Evolutionary conservation across 2,888 invertebrate genomes (phyloP).

Genomic region (Dynastes tityus): DNA sequence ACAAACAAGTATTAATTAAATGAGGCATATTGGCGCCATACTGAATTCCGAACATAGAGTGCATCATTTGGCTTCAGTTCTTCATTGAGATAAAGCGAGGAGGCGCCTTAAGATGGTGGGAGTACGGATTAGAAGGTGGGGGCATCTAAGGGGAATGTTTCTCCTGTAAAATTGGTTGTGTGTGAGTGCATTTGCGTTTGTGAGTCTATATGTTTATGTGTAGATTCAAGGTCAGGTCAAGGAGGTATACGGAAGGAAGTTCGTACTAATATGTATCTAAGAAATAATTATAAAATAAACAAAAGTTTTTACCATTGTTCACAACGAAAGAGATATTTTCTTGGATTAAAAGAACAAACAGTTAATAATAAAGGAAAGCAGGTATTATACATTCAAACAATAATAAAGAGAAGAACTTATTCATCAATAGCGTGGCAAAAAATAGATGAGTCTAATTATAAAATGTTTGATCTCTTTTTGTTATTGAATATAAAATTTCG

Average conservation of each 20-base stretch:
- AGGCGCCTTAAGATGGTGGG: constrained; percentile 58
- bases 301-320: constrained; percentile 2
- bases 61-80: constrained; percentile 57
- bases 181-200: constrained; percentile 49
- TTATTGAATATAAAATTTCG: no score
- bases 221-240: constrained; percentile 58
- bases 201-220: constrained; percentile 35
- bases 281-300: constrained; percentile 13
- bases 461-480: no score
- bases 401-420: constrained; percentile 1
- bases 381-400: background rate
- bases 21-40: constrained; percentile 54
- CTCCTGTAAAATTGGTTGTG: constrained; percentile 53
- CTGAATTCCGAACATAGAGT: constrained; percentile 56
- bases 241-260: constrained; percentile 55
- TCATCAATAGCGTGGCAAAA: no score
- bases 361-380: background rate
- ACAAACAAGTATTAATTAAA: constrained; percentile 46
- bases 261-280: constrained; percentile 16
- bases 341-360: background rate
- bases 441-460: no score
- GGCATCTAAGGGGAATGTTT: constrained; percentile 56
- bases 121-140: constrained; percentile 51
- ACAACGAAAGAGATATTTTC: background rate
- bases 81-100: constrained; percentile 57